phyloP scores from a whole-genome alignment of 2,113 vertebrate species.

The Dascyllus trimaculatus region DNA sequence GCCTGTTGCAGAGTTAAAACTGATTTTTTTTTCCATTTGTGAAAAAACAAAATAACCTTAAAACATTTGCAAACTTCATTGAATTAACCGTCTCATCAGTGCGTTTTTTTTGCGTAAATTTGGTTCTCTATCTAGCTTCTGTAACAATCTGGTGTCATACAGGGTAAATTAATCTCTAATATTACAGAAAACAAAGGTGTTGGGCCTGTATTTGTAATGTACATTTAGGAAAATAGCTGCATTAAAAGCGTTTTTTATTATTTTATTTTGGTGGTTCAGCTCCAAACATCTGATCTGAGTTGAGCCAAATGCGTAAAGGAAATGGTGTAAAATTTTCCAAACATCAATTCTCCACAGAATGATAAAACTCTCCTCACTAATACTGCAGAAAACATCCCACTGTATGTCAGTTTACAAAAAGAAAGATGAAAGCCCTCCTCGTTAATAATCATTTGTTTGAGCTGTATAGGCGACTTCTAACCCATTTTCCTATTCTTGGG shows the following conservation, averaged over 20 bases:
- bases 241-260: not conserved
- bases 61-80: no score
- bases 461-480: conserved; percentile 14
- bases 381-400: not conserved
- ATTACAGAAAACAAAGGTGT: no score
- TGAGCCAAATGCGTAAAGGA: not conserved
- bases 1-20: not conserved
- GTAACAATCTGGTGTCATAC: no score
- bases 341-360: no score
- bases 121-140: no score
- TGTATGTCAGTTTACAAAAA: not conserved
- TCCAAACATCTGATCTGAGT: not conserved
- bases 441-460: conserved; percentile 17
- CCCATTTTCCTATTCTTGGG: conserved; percentile 27
- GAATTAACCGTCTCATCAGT: no score
- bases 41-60: no score
- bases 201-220: not conserved
- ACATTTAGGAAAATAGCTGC: not conserved
- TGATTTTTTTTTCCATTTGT: not conserved
- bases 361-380: not conserved
- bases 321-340: no score
- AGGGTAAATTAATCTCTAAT: no score
- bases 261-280: not conserved
- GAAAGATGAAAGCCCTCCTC: conserved; percentile 15
- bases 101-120: no score